Evolutionary conservation across 2,888 invertebrate species (phyloP), one percentile per base, ranked within the genome.

Genomic region (Drosophila flavopinicola): DNA sequence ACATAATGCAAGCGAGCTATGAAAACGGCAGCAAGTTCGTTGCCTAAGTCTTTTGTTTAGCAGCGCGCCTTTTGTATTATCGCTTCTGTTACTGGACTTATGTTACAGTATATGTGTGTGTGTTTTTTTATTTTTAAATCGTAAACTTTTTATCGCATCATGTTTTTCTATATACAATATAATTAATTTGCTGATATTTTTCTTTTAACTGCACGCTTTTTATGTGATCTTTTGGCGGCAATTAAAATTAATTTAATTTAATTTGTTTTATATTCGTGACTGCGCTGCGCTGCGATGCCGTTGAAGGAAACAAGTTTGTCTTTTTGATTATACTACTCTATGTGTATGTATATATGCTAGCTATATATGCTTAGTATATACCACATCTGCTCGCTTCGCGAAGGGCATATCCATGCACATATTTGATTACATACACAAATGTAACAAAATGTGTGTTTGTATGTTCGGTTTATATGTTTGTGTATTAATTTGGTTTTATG

Each of bases 201-300:
- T 61, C 56, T 78, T 85, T 82, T 85, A 63, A 80, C 74, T 80
- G 73, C 67, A 78, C 82, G 82, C 82, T 74, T 78, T 84, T 80
- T 75, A 84, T 84, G 79, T 76, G 85, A 78, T 80, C 67, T 80
- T 80, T 69, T 73, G 77, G 84, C 66, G 67, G 84, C 82, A 84
- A 80, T 80, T 80, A 84, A 80, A 80, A 78, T 82, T 57, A 85
- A 78, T 85, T 80, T 78, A 82, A 80, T 80, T 85, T 79, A 84
- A 80, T 78, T 79, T 84, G 80, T 72, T 75, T 80, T 75, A 78
- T 74, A 82, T 76, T 64, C 67, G 66, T 84, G 59, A 45, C 63
- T 58, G 63, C 64, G 42, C 64, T 68, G 15, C 52, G 71, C 47
- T 52, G 76, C 64, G 73, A 17, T 54, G 71, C 47, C 54, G 76